A percentile compares a stretch with the other conserved stretches of the same genome.
phyloP scores from a whole-genome alignment of 2,888 invertebrate species.

The Diloba caeruleocephala region DNA sequence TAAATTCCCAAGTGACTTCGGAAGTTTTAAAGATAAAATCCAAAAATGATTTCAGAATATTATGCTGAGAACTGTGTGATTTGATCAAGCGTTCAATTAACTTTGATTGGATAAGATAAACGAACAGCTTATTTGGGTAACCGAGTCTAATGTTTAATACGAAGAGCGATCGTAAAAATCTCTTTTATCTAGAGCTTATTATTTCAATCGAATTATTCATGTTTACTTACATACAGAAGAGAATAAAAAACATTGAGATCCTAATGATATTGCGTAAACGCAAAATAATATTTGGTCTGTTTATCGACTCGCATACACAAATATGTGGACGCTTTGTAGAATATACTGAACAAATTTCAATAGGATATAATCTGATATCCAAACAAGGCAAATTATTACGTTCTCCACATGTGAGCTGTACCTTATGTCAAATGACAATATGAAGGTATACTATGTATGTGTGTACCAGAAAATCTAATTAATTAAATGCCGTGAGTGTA shows the following conservation, averaged over 20 bases:
- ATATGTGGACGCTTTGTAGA: conserved; percentile 1
- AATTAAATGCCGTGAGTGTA: conserved; percentile 46
- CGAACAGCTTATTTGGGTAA: conserved; percentile 23
- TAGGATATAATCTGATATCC: conserved; percentile 22
- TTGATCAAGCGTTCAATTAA: conserved; percentile 28
- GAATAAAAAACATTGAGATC: conserved; percentile 1
- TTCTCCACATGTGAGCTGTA: conserved; percentile 18
- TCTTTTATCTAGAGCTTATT: conserved; percentile 12
- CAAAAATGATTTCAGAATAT: conserved; percentile 21
- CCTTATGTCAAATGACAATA: conserved; percentile 15
- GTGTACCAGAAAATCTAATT: conserved; percentile 41
- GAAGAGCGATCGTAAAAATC: conserved; percentile 21
- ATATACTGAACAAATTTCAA: conserved; percentile 18
- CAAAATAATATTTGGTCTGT: too few species aligned
- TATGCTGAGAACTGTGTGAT: conserved; percentile 26
- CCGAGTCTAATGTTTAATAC: conserved; percentile 24
- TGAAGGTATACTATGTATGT: too few species aligned
- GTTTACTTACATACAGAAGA: too few species aligned
- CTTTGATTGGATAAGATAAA: conserved; percentile 36
- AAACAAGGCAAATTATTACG: conserved; percentile 30
- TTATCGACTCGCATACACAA: too few species aligned
- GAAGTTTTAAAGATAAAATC: conserved; percentile 35
- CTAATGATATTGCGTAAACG: conserved; percentile 9
- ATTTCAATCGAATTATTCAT: conserved; percentile 24
- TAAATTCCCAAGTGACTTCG: conserved; percentile 57